Base-by-base conservation (phyloP, 2,797 vertebrate species). In the Onychomys arenicola region DNA sequence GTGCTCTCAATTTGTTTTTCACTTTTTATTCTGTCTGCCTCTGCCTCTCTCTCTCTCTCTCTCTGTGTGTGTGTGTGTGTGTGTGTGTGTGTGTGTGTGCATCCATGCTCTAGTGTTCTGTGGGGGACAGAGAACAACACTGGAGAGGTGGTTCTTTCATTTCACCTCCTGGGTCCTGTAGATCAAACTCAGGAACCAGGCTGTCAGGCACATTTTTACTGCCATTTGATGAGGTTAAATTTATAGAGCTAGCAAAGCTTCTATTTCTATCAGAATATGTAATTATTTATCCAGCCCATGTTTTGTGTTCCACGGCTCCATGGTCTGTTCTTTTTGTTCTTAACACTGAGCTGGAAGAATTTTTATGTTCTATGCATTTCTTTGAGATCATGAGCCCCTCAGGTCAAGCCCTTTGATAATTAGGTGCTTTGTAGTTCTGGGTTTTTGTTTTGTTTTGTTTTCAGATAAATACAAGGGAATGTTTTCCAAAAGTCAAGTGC, bases 401-500 rank as follows among this genome's bases (percentile, higher is more conserved):
- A 40, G 12, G 14, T 85, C 37, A 77, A 90, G 17, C 63, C n/a
- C 75, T 81, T 84, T 94, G 82, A 57, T 65, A 91, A 85, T 80
- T 43, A 84, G 5, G 10, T 65, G 32, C n/a, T 82, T 37, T 81
- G 34, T 57, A 75, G 71, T 40, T 75, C 23, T 73, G 55, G 7
- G 10, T 75, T 91, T 4, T 80, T 71, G 6, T 71, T 57, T 76
- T 87, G 3, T 43, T 43, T 63, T 23, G 52, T 85, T 21, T 37
- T 37, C 34, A 61, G 80, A 78, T n/a, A 92, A 93, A 82, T 77
- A 14, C 10, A 93, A 76, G 29, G 21, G 8, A 25, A 43, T 73
- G 19, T 57, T 93, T 92, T 82, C 57, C 73, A 89, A 87, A 95
- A 32, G 61, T 86, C 85, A 96, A 93, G 40, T 52, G 19, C 34